Evolutionary conservation across 2,888 invertebrate genomes (phyloP), one percentile per base, ranked within the genome.

Genomic region (Imbricaverruca yamaguchii): DNA sequence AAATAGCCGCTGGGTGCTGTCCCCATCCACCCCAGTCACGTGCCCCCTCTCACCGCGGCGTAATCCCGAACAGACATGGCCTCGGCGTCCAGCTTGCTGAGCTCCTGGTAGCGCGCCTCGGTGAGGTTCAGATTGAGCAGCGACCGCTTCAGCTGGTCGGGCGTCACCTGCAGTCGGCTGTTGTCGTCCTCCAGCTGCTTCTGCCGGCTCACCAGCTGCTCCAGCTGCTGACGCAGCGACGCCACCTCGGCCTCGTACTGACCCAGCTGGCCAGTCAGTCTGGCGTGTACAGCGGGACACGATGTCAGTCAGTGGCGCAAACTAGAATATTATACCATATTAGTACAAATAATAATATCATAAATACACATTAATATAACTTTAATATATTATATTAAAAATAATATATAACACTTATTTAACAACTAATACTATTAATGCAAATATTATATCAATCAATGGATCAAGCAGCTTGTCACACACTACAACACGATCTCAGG

Each of bases 241-340:
- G 55, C 74, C 21, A 55, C 21, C 74, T 74, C 74, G 2, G 74
- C 74, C 74, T 74, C 74, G 21, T 74, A 74, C 74, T 74, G 74
- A 21, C 74, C 74, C 74, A 74, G 74, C 74, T 74, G 74, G 53
- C 74, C 74, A 21, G 55, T 74, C 74, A 23, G 74, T 55, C 74
- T 74, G 74, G 9, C 39, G 53, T 13, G 18, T 4, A 39, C 39
- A 39, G 39, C 39, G 39, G 39, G 39, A 39, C 39, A 39, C 39
- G 39, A 39, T 39, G 39, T 39, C 39, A 39, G 39, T 39, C 39
- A 4, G 39, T 39, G 39, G 39, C 39, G 39, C 39, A 39, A 39
- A 39, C 39, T 39, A 4, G 1, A 1, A 39, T 39, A 39, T 39
- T 39, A 1, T 39, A 39, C 1, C 1, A 39, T 39, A 39, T 39